Evolutionary conservation across 2,113 vertebrate genomes (phyloP), one percentile per base, ranked within the genome.

Genomic region (Spheniscus mendiculus): DNA sequence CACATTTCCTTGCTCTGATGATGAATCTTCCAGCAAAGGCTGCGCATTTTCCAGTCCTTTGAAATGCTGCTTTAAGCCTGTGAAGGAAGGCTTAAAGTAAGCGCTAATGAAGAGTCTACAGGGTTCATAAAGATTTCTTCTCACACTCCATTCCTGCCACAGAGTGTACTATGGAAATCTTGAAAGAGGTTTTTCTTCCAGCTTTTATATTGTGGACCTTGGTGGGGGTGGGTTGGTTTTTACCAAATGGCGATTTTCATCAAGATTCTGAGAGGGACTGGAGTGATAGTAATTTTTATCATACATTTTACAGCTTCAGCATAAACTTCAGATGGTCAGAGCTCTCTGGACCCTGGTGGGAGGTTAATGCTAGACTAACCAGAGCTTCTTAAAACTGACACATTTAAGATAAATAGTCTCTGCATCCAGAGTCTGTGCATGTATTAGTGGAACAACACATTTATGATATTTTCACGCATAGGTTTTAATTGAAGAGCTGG

Each of bases 351-450:
- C 9, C 9, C 1, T 23, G 16, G 2, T 65, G 14, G 40, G 42
- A 59, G 25, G 9, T 66, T 58, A 30, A 47, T 42, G 27, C 12
- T 73, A n/a, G 25, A 9, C 21, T 80, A 66, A 34, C 9, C 8
- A 23, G 38, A 78, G 22, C 13, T 34, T 32, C n/a, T 47, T 63
- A 21, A 87, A 89, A 62, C 7, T n/a, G 34, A 1, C 6, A 6
- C 2, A 0, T 42, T 55, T 79, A 26, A 74, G 52, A n/a, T 12
- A 47, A 1, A 34, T 10, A 14, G 26, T 5, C 23, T 30, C 4
- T 2, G 0, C 5, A 13, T 69, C 1, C 32, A 45, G 42, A 30
- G 26, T 1, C n/a, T 20, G 6, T 23, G 7, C 3, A 0, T 4
- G 0, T 76, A 1, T 71, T 59, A 40, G 27, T 56, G 26, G 26